Evolutionary conservation across 2,113 vertebrate genomes (phyloP).

Genomic region (Salminus brasiliensis): DNA sequence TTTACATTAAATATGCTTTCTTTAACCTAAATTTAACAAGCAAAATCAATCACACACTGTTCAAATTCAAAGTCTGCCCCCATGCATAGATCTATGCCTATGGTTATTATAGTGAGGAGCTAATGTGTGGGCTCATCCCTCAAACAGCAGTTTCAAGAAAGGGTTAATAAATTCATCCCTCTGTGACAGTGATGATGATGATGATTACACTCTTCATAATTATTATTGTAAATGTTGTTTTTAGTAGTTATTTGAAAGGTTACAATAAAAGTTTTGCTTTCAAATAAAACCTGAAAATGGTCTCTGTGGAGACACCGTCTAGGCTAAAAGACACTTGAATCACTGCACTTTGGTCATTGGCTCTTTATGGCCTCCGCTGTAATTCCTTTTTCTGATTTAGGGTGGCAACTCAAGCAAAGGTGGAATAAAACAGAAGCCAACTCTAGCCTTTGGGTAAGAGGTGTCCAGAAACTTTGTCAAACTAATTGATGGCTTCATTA

Average conservation of each 20-base stretch:
- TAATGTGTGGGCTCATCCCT: too few relatives aligned
- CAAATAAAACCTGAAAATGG: background rate
- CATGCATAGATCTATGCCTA: too few relatives aligned
- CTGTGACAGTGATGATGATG: background rate
- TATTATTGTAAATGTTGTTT: background rate
- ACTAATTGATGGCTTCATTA: slow-evolving; percentile 62
- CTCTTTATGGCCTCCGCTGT: slow-evolving; percentile 30
- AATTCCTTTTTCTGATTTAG: slow-evolving; percentile 45
- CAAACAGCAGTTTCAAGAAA: too few relatives aligned
- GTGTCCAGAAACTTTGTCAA: slow-evolving; percentile 56
- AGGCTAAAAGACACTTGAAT: slow-evolving; percentile 22
- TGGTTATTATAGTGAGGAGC: too few relatives aligned
- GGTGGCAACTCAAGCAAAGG: slow-evolving; percentile 38
- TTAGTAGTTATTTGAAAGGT: background rate
- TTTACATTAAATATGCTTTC: too few relatives aligned
- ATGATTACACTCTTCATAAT: too few relatives aligned
- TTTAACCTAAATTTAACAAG: too few relatives aligned
- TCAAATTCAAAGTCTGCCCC: too few relatives aligned
- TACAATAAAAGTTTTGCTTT: background rate
- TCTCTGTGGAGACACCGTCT: slow-evolving; percentile 12
- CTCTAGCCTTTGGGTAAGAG: slow-evolving; percentile 44
- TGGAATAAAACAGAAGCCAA: slow-evolving; percentile 42
- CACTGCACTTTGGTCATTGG: slow-evolving; percentile 5
- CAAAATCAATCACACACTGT: too few relatives aligned
- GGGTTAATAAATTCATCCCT: too few relatives aligned